Percentiles rank a stretch among this genome's conserved stretches.
Evolutionary conservation across 2,113 vertebrate genomes (phyloP).

Genomic region (Talpa occidentalis): DNA sequence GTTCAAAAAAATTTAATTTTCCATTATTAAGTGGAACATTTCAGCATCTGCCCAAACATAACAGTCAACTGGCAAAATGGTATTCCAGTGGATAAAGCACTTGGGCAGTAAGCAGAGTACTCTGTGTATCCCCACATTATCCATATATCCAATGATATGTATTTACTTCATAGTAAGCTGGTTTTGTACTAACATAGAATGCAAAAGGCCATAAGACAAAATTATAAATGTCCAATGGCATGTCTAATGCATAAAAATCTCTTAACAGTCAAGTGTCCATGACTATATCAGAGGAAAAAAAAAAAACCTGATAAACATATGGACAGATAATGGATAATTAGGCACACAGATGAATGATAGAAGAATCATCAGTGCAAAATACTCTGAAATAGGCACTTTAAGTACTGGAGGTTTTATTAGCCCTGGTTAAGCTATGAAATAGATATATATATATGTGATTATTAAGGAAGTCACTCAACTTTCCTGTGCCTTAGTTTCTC

Average conservation of each 20-base stretch:
- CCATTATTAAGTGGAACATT: constrained; percentile 2
- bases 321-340: not conserved
- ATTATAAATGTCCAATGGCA: not conserved
- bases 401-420: not conserved
- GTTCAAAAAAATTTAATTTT: constrained; percentile 39
- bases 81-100: not conserved
- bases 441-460: not conserved
- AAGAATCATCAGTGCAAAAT: not conserved
- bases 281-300: constrained; percentile 12
- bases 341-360: not conserved
- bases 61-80: not conserved
- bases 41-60: constrained; percentile 37
- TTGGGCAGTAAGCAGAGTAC: not conserved
- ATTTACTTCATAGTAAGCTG: constrained; percentile 12
- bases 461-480: not conserved
- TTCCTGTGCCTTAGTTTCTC: constrained; percentile 14
- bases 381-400: not conserved
- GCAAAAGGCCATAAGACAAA: not conserved
- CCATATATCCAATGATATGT: not conserved
- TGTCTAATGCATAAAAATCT: not conserved
- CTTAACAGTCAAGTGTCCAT: not conserved
- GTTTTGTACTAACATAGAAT: not conserved
- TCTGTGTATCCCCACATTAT: not conserved
- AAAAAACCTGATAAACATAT: not conserved
- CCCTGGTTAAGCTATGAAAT: not conserved